Conservation (phyloP, 2,888 invertebrate species). For the Cephus pygmeus region DNA sequence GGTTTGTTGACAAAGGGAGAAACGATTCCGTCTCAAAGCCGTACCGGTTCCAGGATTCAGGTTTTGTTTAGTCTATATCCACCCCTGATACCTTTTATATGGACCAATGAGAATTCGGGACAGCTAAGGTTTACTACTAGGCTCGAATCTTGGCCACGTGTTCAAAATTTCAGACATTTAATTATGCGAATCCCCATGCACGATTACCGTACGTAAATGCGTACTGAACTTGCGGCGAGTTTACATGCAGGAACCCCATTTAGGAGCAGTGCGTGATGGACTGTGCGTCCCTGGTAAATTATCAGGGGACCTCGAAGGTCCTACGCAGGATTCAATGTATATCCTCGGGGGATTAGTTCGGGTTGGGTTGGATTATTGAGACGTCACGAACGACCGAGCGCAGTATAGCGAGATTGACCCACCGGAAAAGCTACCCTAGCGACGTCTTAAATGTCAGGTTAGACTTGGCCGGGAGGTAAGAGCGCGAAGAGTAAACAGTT, state of each 20-base stretch:
- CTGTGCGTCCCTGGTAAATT: not conserved
- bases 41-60: not conserved
- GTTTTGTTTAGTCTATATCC: no score
- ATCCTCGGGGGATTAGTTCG: not conserved
- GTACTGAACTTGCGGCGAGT: not conserved
- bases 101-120: not conserved
- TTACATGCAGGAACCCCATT: not conserved
- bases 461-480: not conserved
- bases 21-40: not conserved
- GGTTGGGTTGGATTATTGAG: not conserved
- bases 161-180: not conserved
- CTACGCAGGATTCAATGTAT: not conserved
- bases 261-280: not conserved
- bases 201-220: not conserved
- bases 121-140: no score
- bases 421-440: not conserved
- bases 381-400: not conserved
- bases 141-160: not conserved
- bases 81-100: not conserved
- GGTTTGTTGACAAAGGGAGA: not conserved
- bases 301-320: not conserved
- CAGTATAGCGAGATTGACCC: not conserved
- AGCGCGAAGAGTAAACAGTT: not conserved
- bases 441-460: not conserved
- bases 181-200: not conserved